Percentiles rank a stretch among this genome's conserved stretches.
Evolutionary conservation across 2,888 invertebrate species (phyloP).

Genomic region (Geotrupes spiniger): DNA sequence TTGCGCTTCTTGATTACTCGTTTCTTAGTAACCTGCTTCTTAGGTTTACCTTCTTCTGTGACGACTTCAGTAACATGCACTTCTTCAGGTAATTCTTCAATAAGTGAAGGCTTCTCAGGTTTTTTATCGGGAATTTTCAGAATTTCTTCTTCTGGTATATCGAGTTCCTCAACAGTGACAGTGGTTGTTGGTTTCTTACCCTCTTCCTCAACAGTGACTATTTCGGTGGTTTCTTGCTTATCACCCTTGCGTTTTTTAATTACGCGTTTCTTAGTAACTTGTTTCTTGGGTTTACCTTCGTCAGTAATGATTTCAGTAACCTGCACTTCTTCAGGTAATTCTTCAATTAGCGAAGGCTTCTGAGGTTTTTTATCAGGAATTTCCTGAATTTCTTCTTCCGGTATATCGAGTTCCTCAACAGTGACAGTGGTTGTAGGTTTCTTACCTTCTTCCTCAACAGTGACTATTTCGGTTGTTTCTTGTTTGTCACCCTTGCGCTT

Average conservation of each 20-base stretch:
- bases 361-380: not conserved
- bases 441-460: slow-evolving; percentile 37
- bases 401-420: slow-evolving; percentile 32
- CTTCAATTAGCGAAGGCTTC: slow-evolving; percentile 28
- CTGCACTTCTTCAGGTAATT: slow-evolving; percentile 38
- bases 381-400: slow-evolving; percentile 35
- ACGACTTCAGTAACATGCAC: slow-evolving; percentile 37
- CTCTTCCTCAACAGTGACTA: slow-evolving; percentile 34
- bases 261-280: slow-evolving; percentile 39
- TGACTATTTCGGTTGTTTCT: slow-evolving; percentile 38
- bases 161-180: slow-evolving; percentile 36
- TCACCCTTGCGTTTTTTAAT: slow-evolving; percentile 43
- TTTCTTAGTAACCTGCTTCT: slow-evolving; percentile 41
- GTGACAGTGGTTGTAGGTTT: slow-evolving; percentile 37
- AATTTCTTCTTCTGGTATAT: slow-evolving; percentile 29
- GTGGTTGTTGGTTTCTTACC: slow-evolving; percentile 49
- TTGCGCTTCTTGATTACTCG: slow-evolving; percentile 40
- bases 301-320: slow-evolving; percentile 31
- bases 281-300: slow-evolving; percentile 32
- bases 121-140: slow-evolving; percentile 28
- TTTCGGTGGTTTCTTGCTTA: slow-evolving; percentile 35
- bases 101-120: slow-evolving; percentile 27
- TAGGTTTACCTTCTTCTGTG: slow-evolving; percentile 45
- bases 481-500: slow-evolving; percentile 40
- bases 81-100: slow-evolving; percentile 37